Evolutionary conservation across 2,797 vertebrate genomes (phyloP), one percentile per base, ranked within the genome.

Genomic region (Orientallactaga sibirica): DNA sequence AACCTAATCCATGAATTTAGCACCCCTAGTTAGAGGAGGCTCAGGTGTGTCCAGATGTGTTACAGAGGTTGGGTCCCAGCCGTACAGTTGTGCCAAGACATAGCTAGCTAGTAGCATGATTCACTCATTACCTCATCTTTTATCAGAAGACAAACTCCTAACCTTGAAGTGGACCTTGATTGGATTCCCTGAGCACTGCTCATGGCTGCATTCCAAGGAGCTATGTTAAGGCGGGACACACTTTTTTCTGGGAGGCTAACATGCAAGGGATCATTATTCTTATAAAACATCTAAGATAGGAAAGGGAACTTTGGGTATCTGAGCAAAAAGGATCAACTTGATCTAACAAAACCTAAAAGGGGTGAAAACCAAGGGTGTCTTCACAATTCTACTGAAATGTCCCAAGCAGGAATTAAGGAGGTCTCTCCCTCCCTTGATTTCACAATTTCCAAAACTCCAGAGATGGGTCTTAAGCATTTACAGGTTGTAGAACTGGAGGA

Each of bases 401-500:
- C 71, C 55, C 86, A 73, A 88, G 22, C 27, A 83, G 41, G 20
- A 24, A 55, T 68, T n/a, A 77, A 25, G 91, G 41, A 93, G 92
- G 2, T 22, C 11, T 76, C 24, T 77, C 7, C 4, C 12, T 92
- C 7, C 7, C 22, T 4, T 4, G 67, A 7, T 18, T 7, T n/a
- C 10, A 48, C 18, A 1, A 55, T 84, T 95, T 81, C 5, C 11
- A 84, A 90, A 95, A 62, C 10, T 71, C 29, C 33, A 14, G 5
- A 71, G 22, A 70, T 82, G 24, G 9, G 1, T 86, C 81, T 94
- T 93, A 85, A 97, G 62, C 48, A 78, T 62, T 93, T 16, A 76
- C 3, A 71, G 61, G 22, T 2, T n/a, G 20, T 73, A 61, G 27
- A 76, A 70, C 1, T 92, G 14, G 5, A 9, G 18, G 27, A 55